A percentile compares a stretch with the other conserved stretches of the same genome.
Conservation (phyloP, 2,888 invertebrate genomes). For the Schrankia costaestrigalis region DNA sequence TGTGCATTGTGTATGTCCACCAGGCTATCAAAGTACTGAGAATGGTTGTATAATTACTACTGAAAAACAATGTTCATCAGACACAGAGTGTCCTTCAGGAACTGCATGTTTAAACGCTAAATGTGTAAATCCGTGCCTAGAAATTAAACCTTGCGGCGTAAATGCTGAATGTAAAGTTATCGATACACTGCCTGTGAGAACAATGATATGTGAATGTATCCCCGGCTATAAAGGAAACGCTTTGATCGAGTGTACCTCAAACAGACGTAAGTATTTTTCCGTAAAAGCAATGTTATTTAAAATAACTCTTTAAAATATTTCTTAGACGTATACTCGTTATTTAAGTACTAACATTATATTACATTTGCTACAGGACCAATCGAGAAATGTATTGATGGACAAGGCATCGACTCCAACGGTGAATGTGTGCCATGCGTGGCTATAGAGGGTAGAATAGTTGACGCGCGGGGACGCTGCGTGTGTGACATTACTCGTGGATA, state of each 20-base stretch:
- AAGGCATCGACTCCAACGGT: constrained; percentile 87
- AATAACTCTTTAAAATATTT: too few species aligned
- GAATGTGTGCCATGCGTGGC: constrained; percentile 87
- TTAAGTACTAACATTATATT: background rate
- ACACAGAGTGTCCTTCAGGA: constrained; percentile 90
- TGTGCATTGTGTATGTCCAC: constrained; percentile 90
- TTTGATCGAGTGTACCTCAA: constrained; percentile 85
- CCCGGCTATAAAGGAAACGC: constrained; percentile 94
- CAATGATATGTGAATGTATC: constrained; percentile 93
- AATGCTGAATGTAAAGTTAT: constrained; percentile 89
- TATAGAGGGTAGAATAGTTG: constrained; percentile 87
- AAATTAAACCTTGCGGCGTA: constrained; percentile 89
- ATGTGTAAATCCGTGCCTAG: constrained; percentile 91
- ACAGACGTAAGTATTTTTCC: constrained; percentile 83
- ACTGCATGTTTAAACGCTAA: constrained; percentile 90
- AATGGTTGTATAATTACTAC: constrained; percentile 82
- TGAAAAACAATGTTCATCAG: constrained; percentile 85
- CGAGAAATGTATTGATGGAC: constrained; percentile 88
- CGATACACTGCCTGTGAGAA: constrained; percentile 90
- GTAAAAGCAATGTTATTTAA: too few species aligned
- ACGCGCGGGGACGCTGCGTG: constrained; percentile 89
- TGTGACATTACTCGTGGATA: constrained; percentile 90
- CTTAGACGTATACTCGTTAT: too few species aligned
- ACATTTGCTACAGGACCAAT: constrained; percentile 50
- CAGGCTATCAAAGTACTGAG: constrained; percentile 84